Conservation (phyloP, 2,888 invertebrate species). For the Aphrophora alni region DNA sequence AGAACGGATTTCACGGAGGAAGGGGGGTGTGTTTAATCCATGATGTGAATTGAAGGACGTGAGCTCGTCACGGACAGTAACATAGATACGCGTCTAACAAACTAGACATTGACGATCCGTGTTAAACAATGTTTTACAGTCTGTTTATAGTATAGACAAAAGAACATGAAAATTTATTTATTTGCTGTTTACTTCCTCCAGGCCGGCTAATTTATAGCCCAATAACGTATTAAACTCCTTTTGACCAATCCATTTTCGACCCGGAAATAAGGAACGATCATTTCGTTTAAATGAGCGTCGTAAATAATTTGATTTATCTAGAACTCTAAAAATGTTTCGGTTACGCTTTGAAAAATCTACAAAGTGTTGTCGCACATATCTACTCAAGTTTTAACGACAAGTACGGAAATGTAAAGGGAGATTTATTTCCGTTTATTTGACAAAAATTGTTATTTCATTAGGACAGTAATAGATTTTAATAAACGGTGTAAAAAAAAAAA, state of each 20-base stretch:
- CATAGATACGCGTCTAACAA: background rate
- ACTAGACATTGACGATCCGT: background rate
- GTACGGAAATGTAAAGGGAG: too few species aligned
- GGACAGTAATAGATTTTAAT: too few species aligned
- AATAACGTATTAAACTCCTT: background rate
- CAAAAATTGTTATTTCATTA: too few species aligned
- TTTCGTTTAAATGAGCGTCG: background rate
- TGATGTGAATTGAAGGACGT: background rate
- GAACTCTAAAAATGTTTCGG: background rate
- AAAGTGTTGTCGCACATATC: background rate
- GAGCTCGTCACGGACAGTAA: background rate
- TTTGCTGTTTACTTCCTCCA: background rate
- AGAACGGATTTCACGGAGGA: background rate
- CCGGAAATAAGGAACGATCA: background rate
- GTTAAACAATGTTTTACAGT: background rate
- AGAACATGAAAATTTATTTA: background rate
- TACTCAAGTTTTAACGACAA: too few species aligned
- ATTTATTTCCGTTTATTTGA: too few species aligned
- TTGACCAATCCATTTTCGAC: conserved; percentile 2
- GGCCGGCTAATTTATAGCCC: background rate
- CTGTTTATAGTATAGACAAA: background rate
- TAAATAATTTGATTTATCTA: background rate
- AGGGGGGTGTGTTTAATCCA: background rate
- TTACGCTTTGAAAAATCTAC: background rate
- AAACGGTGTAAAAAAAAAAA: too few species aligned